These are phyloP conservation scores for Leptobrachium ailaonicum DNA, from an alignment of 2,113 vertebrate genomes.

Conservation along the genomic window DNA sequence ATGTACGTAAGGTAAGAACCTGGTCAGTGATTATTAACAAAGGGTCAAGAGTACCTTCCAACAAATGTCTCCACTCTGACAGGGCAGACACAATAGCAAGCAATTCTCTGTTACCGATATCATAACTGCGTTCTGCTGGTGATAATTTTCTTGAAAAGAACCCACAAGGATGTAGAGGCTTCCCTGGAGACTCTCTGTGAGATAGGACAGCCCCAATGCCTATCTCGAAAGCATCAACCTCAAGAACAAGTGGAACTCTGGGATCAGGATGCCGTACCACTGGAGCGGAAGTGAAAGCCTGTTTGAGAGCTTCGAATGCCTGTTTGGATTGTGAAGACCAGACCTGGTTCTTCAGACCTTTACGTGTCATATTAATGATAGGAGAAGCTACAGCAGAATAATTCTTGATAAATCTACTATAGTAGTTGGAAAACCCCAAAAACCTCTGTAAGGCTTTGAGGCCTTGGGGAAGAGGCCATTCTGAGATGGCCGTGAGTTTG, in stretches of 20 bases:
- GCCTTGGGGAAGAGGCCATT: not conserved
- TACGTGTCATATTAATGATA: not conserved
- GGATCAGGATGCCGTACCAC: not conserved
- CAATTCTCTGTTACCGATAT: no score
- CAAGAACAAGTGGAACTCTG: not conserved
- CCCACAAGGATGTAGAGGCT: no score
- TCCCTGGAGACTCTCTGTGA: no score
- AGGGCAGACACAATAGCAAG: no score
- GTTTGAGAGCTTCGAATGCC: not conserved
- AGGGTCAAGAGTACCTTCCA: no score
- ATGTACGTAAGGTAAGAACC: no score
- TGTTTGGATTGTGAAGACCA: not conserved
- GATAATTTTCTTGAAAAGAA: no score
- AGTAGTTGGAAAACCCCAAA: not conserved
- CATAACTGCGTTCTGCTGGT: no score
- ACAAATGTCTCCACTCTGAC: no score
- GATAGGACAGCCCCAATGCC: not conserved
- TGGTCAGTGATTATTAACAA: not conserved
- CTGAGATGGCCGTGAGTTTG: not conserved
- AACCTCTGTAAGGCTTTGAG: not conserved
- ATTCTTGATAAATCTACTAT: not conserved
- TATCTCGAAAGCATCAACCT: not conserved
- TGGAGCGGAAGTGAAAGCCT: not conserved
- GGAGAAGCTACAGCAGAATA: not conserved
- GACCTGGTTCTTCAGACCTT: not conserved